Conservation (phyloP, 2,888 invertebrate species). For the Spilosoma lubricipeda region DNA sequence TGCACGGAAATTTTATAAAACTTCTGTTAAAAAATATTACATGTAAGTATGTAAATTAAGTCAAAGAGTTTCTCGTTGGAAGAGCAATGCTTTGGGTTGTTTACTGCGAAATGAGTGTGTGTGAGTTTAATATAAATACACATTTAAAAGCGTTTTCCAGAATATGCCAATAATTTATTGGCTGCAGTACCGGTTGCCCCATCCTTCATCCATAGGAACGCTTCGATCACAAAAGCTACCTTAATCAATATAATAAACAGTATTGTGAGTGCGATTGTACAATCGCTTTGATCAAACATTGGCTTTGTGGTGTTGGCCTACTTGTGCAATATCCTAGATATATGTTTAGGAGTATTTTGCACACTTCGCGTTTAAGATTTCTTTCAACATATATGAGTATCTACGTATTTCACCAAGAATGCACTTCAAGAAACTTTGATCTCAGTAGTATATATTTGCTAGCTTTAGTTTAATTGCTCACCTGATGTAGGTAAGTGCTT, state of each 20-base stretch:
- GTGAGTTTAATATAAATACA: no score
- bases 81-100: no score
- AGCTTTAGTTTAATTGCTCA: no score
- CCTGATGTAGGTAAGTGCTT: no score
- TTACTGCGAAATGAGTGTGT: no score
- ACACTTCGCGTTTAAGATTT: conserved; percentile 28
- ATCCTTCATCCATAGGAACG: background rate
- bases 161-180: background rate
- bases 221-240: conserved; percentile 13
- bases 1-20: no score
- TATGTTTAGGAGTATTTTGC: conserved; percentile 35
- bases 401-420: background rate
- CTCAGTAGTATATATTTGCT: no score
- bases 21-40: no score
- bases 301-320: conserved; percentile 39
- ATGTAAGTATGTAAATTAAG: no score
- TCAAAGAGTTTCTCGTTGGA: no score
- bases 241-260: conserved; percentile 27
- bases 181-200: background rate
- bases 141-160: background rate
- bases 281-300: conserved; percentile 40
- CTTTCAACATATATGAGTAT: conserved; percentile 1
- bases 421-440: no score
- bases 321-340: conserved; percentile 42
- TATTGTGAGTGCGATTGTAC: conserved; percentile 31